Conservation (phyloP, 2,113 vertebrate genomes). For the Paradoxurus hermaphroditus region DNA sequence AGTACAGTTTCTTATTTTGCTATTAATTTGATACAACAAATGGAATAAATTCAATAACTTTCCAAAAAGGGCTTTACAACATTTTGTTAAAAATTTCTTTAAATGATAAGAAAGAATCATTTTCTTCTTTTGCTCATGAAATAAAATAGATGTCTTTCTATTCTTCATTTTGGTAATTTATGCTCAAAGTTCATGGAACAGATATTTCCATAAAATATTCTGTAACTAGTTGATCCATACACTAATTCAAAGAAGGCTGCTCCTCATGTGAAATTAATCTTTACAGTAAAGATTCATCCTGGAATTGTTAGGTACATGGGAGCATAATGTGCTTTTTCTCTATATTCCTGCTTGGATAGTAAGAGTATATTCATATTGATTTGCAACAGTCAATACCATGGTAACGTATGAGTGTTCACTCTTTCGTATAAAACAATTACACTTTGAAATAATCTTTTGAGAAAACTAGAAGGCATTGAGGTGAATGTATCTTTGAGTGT, state of each 20-base stretch:
- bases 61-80: not conserved
- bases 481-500: conserved; percentile 57
- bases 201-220: conserved; percentile 33
- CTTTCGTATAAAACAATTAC: conserved; percentile 67
- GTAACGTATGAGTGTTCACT: conserved; percentile 57
- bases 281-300: conserved; percentile 70
- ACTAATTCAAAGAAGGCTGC: conserved; percentile 54
- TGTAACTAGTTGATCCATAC: conserved; percentile 66
- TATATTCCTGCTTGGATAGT: conserved; percentile 62
- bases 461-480: conserved; percentile 65
- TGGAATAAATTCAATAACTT: not conserved
- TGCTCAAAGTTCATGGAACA: conserved; percentile 11
- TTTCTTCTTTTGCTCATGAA: conserved; percentile 24
- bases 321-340: conserved; percentile 54
- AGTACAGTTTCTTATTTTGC: not conserved
- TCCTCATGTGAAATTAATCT: conserved; percentile 72
- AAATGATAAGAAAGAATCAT: not conserved
- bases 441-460: conserved; percentile 73
- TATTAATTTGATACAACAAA: not conserved
- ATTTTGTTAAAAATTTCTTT: not conserved
- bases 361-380: conserved; percentile 69
- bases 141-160: not conserved
- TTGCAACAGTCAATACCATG: conserved; percentile 65
- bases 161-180: conserved; percentile 39
- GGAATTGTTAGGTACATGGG: conserved; percentile 58